phyloP scores from a whole-genome alignment of 2,113 vertebrate species.

The Carassius gibelio region DNA sequence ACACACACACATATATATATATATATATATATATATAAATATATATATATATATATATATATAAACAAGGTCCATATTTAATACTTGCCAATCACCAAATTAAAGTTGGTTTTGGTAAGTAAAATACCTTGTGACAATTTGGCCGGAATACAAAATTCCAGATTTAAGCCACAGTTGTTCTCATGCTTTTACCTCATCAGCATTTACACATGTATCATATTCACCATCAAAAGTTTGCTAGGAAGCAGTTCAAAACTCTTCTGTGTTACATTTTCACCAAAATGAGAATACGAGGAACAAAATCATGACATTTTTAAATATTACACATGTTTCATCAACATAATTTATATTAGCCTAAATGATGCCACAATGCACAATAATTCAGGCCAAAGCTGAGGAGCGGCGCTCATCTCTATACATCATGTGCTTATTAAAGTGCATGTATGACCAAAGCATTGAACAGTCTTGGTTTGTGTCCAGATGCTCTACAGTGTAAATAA shows the following conservation, averaged over 20 bases:
- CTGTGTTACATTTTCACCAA: too few species aligned
- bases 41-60: too few species aligned
- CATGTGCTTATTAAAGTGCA: constrained; percentile 69
- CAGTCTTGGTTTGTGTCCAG: constrained; percentile 81
- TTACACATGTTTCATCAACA: background rate
- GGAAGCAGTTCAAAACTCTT: too few species aligned
- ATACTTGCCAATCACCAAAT: background rate
- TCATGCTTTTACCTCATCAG: too few species aligned
- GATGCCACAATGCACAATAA: background rate
- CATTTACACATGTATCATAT: too few species aligned
- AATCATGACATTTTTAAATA: background rate
- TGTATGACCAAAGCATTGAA: constrained; percentile 69
- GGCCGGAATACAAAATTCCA: background rate
- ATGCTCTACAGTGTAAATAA: constrained; percentile 74
- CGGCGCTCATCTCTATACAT: background rate
- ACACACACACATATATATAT: too few species aligned
- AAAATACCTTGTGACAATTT: too few species aligned
- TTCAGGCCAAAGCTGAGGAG: constrained; percentile 32
- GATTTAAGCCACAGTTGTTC: too few species aligned
- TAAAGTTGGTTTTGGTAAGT: too few species aligned
- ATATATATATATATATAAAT: background rate
- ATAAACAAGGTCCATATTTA: background rate
- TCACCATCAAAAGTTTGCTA: too few species aligned
- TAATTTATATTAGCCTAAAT: background rate
- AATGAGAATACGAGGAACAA: too few species aligned